These are phyloP conservation scores for Elysia chlorotica DNA, from an alignment of 1,140 invertebrate genomes.

Conservation along the genomic window DNA sequence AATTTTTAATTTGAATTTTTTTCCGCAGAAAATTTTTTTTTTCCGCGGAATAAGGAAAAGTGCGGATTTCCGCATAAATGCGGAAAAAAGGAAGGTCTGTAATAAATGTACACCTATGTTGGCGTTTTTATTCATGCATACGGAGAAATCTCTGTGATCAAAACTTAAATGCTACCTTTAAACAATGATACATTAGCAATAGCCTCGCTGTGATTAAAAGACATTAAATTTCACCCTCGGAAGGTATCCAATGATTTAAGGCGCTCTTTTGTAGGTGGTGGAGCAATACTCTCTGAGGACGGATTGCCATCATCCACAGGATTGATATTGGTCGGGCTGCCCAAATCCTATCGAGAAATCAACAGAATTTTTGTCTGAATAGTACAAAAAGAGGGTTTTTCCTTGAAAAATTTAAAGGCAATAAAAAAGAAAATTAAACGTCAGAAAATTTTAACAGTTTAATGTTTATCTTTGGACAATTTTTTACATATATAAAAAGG, in stretches of 20 bases:
- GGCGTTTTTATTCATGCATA: too few species aligned
- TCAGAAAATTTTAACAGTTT: neutral
- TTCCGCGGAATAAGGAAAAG: too few species aligned
- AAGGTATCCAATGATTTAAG: constrained; percentile 76
- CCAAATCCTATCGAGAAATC: constrained; percentile 38
- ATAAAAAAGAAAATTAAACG: neutral
- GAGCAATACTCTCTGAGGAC: constrained; percentile 26
- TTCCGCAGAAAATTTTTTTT: too few species aligned
- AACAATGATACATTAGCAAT: neutral
- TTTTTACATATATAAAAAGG: neutral
- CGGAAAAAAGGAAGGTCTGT: too few species aligned
- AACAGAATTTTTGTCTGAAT: neutral
- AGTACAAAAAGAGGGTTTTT: neutral
- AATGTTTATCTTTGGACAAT: neutral
- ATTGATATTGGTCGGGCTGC: constrained; percentile 46
- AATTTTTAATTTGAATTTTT: too few species aligned
- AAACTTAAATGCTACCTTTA: neutral
- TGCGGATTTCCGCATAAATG: too few species aligned
- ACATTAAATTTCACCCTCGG: constrained; percentile 69
- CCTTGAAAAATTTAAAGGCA: neutral
- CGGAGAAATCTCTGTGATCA: too few species aligned
- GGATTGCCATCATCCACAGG: constrained; percentile 41
- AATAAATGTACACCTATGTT: too few species aligned
- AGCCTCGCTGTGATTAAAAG: neutral
- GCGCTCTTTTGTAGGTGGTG: constrained; percentile 38